phyloP scores from a whole-genome alignment of 2,113 vertebrate species.

The Pollachius pollachius region DNA sequence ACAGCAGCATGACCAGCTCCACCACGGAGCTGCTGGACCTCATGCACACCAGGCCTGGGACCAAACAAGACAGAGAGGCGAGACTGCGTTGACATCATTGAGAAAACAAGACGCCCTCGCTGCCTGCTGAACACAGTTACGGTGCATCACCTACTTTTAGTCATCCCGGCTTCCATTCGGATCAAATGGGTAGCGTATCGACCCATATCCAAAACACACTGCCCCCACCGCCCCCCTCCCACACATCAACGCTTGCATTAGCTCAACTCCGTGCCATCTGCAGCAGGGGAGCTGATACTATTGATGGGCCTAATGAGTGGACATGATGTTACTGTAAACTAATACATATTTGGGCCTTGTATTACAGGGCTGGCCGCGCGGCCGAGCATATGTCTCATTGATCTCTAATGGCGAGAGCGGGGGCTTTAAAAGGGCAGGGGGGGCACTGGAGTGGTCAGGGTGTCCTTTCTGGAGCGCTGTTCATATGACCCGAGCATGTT shows the following conservation, averaged over 20 bases:
- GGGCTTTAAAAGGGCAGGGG: conserved; percentile 61
- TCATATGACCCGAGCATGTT: conserved; percentile 32
- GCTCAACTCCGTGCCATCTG: conserved; percentile 66
- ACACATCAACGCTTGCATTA: conserved; percentile 16
- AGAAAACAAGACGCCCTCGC: not conserved
- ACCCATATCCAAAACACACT: not conserved
- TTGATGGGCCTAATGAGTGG: conserved; percentile 74
- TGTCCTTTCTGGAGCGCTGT: conserved; percentile 43
- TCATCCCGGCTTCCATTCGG: too few species aligned
- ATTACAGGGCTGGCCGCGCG: conserved; percentile 75
- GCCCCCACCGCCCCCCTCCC: not conserved
- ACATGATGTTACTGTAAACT: conserved; percentile 81
- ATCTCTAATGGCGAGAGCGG: conserved; percentile 78
- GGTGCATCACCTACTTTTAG: too few species aligned
- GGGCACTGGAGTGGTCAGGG: conserved; percentile 66
- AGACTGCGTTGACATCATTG: not conserved
- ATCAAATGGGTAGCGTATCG: too few species aligned
- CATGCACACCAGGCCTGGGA: conserved; percentile 86
- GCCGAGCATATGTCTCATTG: conserved; percentile 86
- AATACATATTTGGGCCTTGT: conserved; percentile 79
- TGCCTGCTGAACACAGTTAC: not conserved
- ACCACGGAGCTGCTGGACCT: conserved; percentile 97
- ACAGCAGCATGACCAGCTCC: conserved; percentile 98
- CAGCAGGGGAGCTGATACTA: conserved; percentile 47
- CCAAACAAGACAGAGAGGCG: conserved; percentile 16